phyloP scores from a whole-genome alignment of 2,888 invertebrate species.

The Gymnoscelis rufifasciata region DNA sequence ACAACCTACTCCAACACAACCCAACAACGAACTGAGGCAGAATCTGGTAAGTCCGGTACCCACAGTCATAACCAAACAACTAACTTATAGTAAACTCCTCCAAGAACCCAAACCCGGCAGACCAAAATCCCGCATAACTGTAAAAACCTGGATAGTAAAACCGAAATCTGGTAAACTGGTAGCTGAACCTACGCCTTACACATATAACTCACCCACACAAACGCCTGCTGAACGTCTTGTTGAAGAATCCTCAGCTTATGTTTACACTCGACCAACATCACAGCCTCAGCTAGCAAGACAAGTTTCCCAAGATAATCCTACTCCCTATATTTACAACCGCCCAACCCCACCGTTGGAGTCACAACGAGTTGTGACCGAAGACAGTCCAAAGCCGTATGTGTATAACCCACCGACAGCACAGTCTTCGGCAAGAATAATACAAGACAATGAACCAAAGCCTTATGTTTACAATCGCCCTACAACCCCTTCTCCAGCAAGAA shows the following conservation, averaged over 20 bases:
- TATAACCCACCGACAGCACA: conserved; percentile 37
- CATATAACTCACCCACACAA: conserved; percentile 47
- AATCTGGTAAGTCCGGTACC: conserved; percentile 65
- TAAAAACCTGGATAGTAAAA: conserved; percentile 70
- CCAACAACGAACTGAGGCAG: conserved; percentile 51
- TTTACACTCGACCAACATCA: conserved; percentile 43
- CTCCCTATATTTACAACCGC: conserved; percentile 41
- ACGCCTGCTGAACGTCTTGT: conserved; percentile 39
- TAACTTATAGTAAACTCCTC: conserved; percentile 56
- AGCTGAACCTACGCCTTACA: conserved; percentile 50
- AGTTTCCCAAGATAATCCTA: conserved; percentile 29
- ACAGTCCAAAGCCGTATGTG: conserved; percentile 26
- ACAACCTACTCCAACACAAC: conserved; percentile 39
- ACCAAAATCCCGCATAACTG: conserved; percentile 63
- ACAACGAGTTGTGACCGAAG: conserved; percentile 28
- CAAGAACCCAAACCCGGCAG: conserved; percentile 53
- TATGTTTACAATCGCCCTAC: conserved; percentile 36
- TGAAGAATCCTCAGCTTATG: conserved; percentile 45
- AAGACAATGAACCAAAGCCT: conserved; percentile 7
- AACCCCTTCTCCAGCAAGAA: conserved; percentile 24
- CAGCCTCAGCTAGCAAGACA: conserved; percentile 33
- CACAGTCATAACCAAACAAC: conserved; percentile 59
- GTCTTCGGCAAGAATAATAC: conserved; percentile 20
- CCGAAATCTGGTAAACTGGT: conserved; percentile 57
- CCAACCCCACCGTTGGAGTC: conserved; percentile 25